Evolutionary conservation across 92 coral and sea anemone genomes (phyloP), one percentile per base, ranked within the genome.

Genomic region (Isaurus tuberculatus): DNA sequence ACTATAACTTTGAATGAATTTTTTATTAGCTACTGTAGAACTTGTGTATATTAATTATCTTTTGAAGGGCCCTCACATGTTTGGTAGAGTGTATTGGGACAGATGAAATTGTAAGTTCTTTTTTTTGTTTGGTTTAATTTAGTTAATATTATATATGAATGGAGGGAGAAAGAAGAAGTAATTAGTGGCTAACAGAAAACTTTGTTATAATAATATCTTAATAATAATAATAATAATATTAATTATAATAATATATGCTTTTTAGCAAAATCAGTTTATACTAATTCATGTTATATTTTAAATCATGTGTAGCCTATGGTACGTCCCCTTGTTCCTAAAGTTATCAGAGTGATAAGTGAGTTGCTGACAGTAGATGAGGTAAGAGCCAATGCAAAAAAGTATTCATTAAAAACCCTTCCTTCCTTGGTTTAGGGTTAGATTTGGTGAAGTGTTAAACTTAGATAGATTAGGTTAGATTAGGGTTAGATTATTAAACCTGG

Each of bases 291-390:
- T 7, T 19, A 32, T 87, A 49, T 14, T 72, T 28, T 63, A 13
- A 25, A 19, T 67, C 33, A 1, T 72, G 64, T 85, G 33, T 72
- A 95, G 98, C 90, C 97, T 53, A 80, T 92, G 58, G 79, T 93
- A 19, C 87, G 98, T 75, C 98, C 98, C 68, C 87, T 95, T n/a
- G 92, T 95, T 33, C 98, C 98, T 23, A 95, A 95, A 83, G 92
- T 95, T 43, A 90, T 94, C 70, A 84, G 30, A 14, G 94, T 93
- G 51, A 91, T 95, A 67, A 89, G 73, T 34, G 86, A 71, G 51
- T 74, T 95, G 13, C 74, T 94, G 49, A 30, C 75, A 7, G 68
- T 90, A 69, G 98, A 95, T 83, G 98, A 95, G 98, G 98, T 95
- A 80, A 84, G 92, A 19, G 32, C 13, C n/a, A n/a, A n/a, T n/a